Base-by-base conservation (phyloP, 1,140 invertebrate species). In the Andricus grossulariae region DNA sequence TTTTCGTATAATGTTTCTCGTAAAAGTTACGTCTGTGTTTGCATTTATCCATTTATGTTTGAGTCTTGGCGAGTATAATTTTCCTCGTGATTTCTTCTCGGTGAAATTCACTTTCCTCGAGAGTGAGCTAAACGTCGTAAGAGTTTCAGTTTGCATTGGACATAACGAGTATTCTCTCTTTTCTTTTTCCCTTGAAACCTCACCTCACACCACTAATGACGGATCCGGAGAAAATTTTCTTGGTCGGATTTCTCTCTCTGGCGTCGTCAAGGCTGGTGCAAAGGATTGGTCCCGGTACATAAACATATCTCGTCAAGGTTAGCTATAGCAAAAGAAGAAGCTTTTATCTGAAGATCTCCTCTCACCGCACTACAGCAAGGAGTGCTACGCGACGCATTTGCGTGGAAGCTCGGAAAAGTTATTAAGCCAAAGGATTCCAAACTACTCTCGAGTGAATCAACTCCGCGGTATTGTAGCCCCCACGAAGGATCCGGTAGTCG, bases 401-500 rank as follows among this genome's bases (percentile, higher is more conserved):
- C 82, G 75, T 77, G 73, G 76, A 49, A 80, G 79, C 66, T 81
- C 71, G 55, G 80, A 80, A 83, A 84, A 84, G 83, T 84, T 84
- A 83, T 84, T 84, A 84, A 84, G 78, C 79, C 57, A 39, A 77
- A 76, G 80, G 81, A 84, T 83, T 82, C 76, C 50, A 82, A 84
- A 84, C 80, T 83, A 83, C 80, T 84, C 78, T 79, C 66, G 73
- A 76, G 75, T 82, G 83, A 84, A 84, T 84, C 80, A 82, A 81
- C 81, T 74, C 54, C 77, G 73, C 72, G 70, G 78, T 82, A 82
- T 82, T 71, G 80, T 51, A 71, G n/a, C 71, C 32, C 49, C 74
- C 45, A 39, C 60, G 32, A 45, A 66, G 81, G 77, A 83, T 81
- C 60, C 70, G 55, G 75, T 73, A 39, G 72, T 45, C 75, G 72